Evolutionary conservation across 1,140 invertebrate species (phyloP), one percentile per base, ranked within the genome.

Genomic region (Musca domestica): DNA sequence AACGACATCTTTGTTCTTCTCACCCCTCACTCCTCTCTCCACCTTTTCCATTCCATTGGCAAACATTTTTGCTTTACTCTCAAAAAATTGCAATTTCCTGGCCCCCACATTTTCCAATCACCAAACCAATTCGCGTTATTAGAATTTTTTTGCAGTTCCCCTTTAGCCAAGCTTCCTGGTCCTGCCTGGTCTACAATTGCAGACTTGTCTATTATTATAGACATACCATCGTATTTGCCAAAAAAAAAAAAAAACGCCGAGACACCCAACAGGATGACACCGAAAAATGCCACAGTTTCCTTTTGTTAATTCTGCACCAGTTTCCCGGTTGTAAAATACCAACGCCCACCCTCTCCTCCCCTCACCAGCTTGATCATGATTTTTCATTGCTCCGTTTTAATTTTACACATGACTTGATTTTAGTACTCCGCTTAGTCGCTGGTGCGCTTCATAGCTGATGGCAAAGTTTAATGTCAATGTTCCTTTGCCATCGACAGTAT

Each of bases 371-470:
- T 77, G 75, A 73, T 79, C 76, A 80, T 79, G 77, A 79, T 79
- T 77, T 80, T 79, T 80, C 76, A 80, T 77, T 80, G 77, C 77
- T 77, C 71, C 75, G 75, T 80, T 80, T 80, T 80, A 80, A 80
- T 80, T 80, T 80, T 76, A 79, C 77, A 80, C 77, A 77, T 75
- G 75, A 80, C 77, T 76, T 76, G 77, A 76, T 68, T 68, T 70
- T 67, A 52, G 49, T 67, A 41, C 34, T 41, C 34, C 34, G 34
- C 34, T 41, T 41, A 41, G 4, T 41, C 34, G 34, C 34, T 41
- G 34, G 69, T 67, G 27, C 65, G 58, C 64, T 69, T 65, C 65
- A 70, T 56, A 69, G 47, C 54, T 69, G 64, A 69, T 69, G 68
- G 63, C 56, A 34, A 69, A 66, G 68, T 69, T 69, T 69, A 69